Conservation (phyloP, 2,113 vertebrate species). For the Monopterus albus region DNA sequence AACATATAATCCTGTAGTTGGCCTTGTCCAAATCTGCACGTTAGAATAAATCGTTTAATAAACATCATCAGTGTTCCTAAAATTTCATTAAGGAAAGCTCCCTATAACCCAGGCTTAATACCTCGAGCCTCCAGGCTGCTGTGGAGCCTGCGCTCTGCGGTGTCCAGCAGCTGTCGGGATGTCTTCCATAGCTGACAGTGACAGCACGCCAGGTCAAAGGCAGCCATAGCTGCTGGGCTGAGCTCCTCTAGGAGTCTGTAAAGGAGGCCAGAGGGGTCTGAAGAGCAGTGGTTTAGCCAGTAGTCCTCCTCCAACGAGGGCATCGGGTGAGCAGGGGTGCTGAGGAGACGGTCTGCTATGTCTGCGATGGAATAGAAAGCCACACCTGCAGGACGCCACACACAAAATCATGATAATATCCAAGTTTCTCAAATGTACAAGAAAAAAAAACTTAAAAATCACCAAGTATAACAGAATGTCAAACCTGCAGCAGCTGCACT, state of each 20-base stretch:
- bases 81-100: neutral
- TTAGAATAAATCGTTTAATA: neutral
- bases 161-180: slow-evolving; percentile 94
- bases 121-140: slow-evolving; percentile 86
- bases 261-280: slow-evolving; percentile 81
- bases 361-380: slow-evolving; percentile 98
- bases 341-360: slow-evolving; percentile 92
- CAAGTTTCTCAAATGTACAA: too few relatives aligned
- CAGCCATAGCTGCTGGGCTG: slow-evolving; percentile 91
- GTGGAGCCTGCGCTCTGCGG: slow-evolving; percentile 88
- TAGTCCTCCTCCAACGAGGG: slow-evolving; percentile 90
- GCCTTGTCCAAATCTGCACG: neutral
- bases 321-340: slow-evolving; percentile 84
- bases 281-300: slow-evolving; percentile 83
- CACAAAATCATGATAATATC: too few relatives aligned
- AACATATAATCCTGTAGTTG: neutral
- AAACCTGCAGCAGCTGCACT: slow-evolving; percentile 95
- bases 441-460: too few relatives aligned
- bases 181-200: slow-evolving; percentile 97
- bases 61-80: neutral
- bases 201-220: slow-evolving; percentile 96
- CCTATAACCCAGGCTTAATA: slow-evolving; percentile 41
- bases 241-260: slow-evolving; percentile 87
- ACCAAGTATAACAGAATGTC: neutral
- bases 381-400: slow-evolving; percentile 84